Evolutionary conservation across 2,113 vertebrate species (phyloP), one percentile per base, ranked within the genome.

Genomic region (Nothobranchius kuhntae): DNA sequence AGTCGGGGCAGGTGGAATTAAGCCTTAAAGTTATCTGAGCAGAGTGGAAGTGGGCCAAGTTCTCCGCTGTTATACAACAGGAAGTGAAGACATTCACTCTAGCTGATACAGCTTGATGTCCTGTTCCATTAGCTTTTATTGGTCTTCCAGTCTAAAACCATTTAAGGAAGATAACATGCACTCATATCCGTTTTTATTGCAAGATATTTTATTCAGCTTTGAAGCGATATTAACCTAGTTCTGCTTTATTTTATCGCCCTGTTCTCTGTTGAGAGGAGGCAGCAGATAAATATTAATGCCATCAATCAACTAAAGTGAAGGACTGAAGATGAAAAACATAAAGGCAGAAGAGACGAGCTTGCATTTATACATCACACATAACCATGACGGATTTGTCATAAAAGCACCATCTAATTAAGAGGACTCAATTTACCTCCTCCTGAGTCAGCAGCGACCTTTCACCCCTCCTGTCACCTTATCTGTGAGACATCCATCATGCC

Each of bases 201-300:
- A 57, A 61, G 67, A 81, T 59, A 68, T 67, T 71, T 75, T 73
- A 80, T 75, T 78, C 54, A 54, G 30, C 63, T 79, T 78, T 81
- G 77, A 74, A 53, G 82, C 35, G 56, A 61, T 78, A 86, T 87
- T 84, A 61, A 86, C 81, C 57, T 86, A 75, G 71, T 88, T 86
- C 58, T 74, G 54, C 76, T 68, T 76, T 69, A 47, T 59, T 78
- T 76, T 62, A 59, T 61, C 9, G 4, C 21, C 9, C 13, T 38
- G 13, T 17, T 64, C 51, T 44, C 48, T 50, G 53, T 67, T 79
- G 59, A 65, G 55, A 73, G 71, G 17, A 70, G 54, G 75, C 71
- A 13, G 58, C 67, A 78, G 65, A 72, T 82, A 82, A 90, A 89
- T 86, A 90, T 86, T 90, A 83, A 83, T 82, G 78, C 70, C 73